A percentile compares a stretch with the other conserved stretches of the same genome.
phyloP scores from a whole-genome alignment of 2,113 vertebrate species.

The Fregetta grallaria region DNA sequence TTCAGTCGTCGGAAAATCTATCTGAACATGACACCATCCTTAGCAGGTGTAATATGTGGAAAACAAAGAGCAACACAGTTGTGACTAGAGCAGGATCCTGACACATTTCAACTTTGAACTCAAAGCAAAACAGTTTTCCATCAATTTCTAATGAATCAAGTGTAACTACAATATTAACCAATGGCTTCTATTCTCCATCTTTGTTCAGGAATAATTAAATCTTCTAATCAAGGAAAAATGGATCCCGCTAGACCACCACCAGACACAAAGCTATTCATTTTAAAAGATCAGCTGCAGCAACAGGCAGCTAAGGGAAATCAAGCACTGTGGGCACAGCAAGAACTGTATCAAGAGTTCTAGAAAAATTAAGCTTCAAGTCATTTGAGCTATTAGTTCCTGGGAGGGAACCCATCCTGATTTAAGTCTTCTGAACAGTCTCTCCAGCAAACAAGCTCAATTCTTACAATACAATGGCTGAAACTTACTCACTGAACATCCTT shows the following conservation, averaged over 20 bases:
- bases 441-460: neutral
- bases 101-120: neutral
- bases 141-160: neutral
- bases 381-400: neutral
- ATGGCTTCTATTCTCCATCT: neutral
- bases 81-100: neutral
- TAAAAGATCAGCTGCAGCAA: neutral
- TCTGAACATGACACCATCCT: neutral
- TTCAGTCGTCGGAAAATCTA: neutral
- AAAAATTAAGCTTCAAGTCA: neutral
- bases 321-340: neutral
- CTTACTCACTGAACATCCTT: neutral
- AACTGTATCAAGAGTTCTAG: neutral
- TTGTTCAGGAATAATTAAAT: neutral
- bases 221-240: neutral
- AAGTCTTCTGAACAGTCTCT: neutral
- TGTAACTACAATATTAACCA: neutral
- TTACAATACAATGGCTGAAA: neutral
- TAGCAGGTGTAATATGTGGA: neutral
- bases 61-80: neutral
- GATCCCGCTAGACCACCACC: neutral
- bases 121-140: neutral
- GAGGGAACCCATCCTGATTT: neutral
- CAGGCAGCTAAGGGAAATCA: neutral
- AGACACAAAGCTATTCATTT: neutral